Evolutionary conservation across 2,797 vertebrate species (phyloP), one percentile per base, ranked within the genome.

Genomic region (Crypturellus tataupa): DNA sequence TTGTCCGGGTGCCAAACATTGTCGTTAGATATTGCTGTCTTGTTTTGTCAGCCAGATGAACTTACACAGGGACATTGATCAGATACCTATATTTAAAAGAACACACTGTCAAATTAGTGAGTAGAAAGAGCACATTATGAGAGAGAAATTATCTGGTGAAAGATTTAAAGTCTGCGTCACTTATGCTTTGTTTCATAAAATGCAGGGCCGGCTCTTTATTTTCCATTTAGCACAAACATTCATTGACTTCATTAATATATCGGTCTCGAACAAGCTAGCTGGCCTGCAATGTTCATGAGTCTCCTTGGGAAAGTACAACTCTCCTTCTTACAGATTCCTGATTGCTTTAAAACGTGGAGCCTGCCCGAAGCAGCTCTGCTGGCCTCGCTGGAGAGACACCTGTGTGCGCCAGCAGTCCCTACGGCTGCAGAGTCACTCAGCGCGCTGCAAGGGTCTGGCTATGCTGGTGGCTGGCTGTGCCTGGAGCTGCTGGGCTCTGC

Each of bases 1-100:
- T 94, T 96, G 90, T 97, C 93, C 88, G 88, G 81, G 94, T 92
- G 95, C 96, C 95, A 97, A 85, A 95, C 0, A 2, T 91, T 90
- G 95, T 96, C 75, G 27, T 89, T 93, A 93, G 93, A 94, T 96
- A 94, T 96, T 95, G 90, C 95, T 96, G 94, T 65, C 97, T 97
- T 95, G 96, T 96, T 97, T 98, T 95, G 96, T 95, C 95, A 96
- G 81, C 76, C 93, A 95, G 94, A 97, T 90, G 93, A 96, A 93
- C 20, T 97, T 95, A 94, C 68, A 64, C 63, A 60, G 84, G 56
- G 81, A 93, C 85, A 95, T 92, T 29, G 80, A 97, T 96, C 91
- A 90, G 95, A 94, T 94, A 96, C 90, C 88, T 91, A 84, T 77
- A 93, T 95, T 95, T 87, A 92, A 96, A 97, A 97, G 96, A 97